Conservation (phyloP, 2,888 invertebrate species). For the Tillus elongatus region DNA sequence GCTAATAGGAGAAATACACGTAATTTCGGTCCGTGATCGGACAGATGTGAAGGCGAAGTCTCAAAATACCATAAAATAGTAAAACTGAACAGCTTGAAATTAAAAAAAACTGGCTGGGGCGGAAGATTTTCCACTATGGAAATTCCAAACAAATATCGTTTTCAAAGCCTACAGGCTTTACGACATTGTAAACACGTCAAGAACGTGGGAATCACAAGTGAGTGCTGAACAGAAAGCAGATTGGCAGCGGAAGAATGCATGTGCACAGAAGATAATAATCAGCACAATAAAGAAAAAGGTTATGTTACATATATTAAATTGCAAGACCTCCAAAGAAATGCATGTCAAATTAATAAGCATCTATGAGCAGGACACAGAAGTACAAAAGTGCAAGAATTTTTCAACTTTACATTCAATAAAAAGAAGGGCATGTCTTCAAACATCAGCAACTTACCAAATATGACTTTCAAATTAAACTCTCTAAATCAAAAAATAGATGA, state of each 20-base stretch:
- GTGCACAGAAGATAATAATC: constrained; percentile 2
- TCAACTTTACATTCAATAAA: neutral
- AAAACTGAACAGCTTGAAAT: too few relatives aligned
- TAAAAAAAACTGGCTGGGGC: neutral
- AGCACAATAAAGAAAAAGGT: constrained; percentile 1
- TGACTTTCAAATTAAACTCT: neutral
- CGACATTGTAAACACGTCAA: neutral
- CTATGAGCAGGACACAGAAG: neutral
- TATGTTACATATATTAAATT: constrained; percentile 4
- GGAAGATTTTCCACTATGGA: neutral
- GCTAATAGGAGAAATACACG: too few relatives aligned
- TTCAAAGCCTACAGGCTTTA: neutral
- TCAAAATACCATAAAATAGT: too few relatives aligned
- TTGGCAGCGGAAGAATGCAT: neutral
- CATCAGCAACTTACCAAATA: neutral
- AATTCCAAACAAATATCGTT: neutral
- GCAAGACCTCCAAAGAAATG: constrained; percentile 4
- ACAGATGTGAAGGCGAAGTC: too few relatives aligned
- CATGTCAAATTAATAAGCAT: neutral
- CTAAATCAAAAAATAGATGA: neutral
- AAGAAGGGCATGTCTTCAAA: neutral
- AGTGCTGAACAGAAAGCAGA: neutral
- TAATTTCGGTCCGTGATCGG: too few relatives aligned
- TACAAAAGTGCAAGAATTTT: constrained; percentile 5
- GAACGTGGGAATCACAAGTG: neutral